phyloP scores from a whole-genome alignment of 2,797 vertebrate species.

The Loris lydekkerianus region DNA sequence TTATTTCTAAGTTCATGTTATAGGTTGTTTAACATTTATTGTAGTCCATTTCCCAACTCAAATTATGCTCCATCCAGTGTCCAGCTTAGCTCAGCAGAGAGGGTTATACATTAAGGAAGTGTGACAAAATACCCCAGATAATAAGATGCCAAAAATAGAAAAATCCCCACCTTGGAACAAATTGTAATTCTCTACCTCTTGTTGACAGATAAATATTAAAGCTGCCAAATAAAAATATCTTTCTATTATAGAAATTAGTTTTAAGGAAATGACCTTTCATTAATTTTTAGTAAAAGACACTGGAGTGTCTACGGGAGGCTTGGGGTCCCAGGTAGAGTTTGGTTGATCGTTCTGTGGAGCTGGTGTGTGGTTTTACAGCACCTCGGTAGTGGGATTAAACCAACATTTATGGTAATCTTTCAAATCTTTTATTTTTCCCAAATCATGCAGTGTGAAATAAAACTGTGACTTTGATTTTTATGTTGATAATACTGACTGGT shows the following conservation, averaged over 20 bases:
- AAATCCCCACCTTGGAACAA: not conserved
- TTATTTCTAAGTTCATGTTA: not conserved
- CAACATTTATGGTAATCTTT: not conserved
- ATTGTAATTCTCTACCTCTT: not conserved
- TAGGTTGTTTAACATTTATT: not conserved
- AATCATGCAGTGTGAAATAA: conserved; percentile 10
- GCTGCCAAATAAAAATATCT: not conserved
- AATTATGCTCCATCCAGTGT: not conserved
- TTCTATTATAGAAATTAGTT: conserved; percentile 20
- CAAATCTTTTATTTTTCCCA: not conserved
- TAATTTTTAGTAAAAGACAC: not conserved
- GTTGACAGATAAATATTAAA: not conserved
- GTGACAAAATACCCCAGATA: not conserved
- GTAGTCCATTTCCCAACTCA: not conserved
- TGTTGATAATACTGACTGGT: not conserved
- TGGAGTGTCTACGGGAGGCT: not conserved
- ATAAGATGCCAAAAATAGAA: not conserved
- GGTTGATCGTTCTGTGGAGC: not conserved
- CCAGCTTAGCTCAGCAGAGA: not conserved
- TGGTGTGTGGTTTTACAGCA: not conserved
- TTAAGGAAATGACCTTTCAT: not conserved
- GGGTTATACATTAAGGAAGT: not conserved
- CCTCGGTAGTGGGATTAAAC: not conserved
- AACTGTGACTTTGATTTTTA: not conserved
- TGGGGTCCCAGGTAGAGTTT: not conserved